Conservation (phyloP, 92 coral and sea anemone genomes). For the Metridium senile region DNA sequence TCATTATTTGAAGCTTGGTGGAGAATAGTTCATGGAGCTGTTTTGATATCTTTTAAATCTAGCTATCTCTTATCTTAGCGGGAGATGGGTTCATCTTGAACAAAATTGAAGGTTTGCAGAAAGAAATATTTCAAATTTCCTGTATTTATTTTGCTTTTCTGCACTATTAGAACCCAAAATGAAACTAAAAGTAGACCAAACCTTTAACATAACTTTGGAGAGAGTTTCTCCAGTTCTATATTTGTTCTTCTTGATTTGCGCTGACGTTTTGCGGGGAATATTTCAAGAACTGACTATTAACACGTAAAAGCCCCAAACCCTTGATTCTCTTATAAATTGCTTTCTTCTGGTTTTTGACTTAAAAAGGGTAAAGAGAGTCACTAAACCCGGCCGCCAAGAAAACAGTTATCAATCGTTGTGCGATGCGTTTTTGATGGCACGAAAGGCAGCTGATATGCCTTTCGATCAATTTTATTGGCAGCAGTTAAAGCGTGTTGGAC, state of each 20-base stretch:
- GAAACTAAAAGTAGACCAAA: conserved; percentile 1
- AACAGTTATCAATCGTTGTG: conserved; percentile 33
- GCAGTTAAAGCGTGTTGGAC: conserved; percentile 34
- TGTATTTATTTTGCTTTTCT: conserved; percentile 48
- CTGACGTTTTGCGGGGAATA: not conserved
- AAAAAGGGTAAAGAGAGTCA: conserved; percentile 2
- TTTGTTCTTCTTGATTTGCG: too few relatives aligned
- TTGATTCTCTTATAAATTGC: not conserved
- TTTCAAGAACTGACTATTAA: conserved; percentile 1
- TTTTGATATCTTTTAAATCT: conserved; percentile 25
- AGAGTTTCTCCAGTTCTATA: too few relatives aligned
- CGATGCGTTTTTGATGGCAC: conserved; percentile 33
- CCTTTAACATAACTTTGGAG: too few relatives aligned
- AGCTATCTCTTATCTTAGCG: conserved; percentile 48
- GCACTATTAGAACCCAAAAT: conserved; percentile 26
- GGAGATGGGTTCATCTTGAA: conserved; percentile 54
- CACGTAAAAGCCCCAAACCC: conserved; percentile 8
- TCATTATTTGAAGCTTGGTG: conserved; percentile 30
- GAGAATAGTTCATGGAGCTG: conserved; percentile 27
- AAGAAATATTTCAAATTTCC: conserved; percentile 57
- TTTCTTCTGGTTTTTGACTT: conserved; percentile 1
- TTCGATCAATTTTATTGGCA: conserved; percentile 25
- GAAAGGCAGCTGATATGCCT: conserved; percentile 34
- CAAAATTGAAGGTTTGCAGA: conserved; percentile 39
- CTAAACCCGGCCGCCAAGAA: conserved; percentile 15